Evolutionary conservation across 1,140 invertebrate genomes (phyloP).

Genomic region (Drosophila athabasca): DNA sequence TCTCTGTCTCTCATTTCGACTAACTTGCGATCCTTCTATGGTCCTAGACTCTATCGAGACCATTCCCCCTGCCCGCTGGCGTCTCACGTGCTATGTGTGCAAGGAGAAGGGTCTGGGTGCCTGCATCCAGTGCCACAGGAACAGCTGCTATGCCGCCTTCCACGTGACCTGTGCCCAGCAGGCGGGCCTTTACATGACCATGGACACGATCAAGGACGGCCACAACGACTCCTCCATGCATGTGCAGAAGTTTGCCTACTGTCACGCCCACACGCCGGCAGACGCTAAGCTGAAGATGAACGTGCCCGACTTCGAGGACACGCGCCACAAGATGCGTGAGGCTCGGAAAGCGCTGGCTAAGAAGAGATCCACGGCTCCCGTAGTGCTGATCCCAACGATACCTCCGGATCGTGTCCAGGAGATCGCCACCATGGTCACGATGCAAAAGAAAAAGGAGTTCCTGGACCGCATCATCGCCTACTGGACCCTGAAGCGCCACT

Average conservation of each 20-base stretch:
- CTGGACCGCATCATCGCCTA: slow-evolving; percentile 94
- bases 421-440: slow-evolving; percentile 89
- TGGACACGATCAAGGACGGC: slow-evolving; percentile 94
- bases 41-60: slow-evolving; percentile 94
- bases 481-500: slow-evolving; percentile 98
- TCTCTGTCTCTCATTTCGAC: no score
- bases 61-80: slow-evolving; percentile 97
- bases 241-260: slow-evolving; percentile 98
- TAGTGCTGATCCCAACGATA: slow-evolving; percentile 97
- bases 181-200: slow-evolving; percentile 97
- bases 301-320: slow-evolving; percentile 77
- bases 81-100: slow-evolving; percentile 97
- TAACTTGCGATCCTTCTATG: background rate
- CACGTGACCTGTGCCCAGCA: slow-evolving; percentile 99
- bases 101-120: slow-evolving; percentile 97
- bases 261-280: slow-evolving; percentile 95
- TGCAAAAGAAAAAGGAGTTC: slow-evolving; percentile 92
- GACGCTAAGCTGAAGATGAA: slow-evolving; percentile 85
- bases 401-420: slow-evolving; percentile 94
- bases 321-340: slow-evolving; percentile 88
- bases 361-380: slow-evolving; percentile 94
- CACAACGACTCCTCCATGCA: slow-evolving; percentile 88
- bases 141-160: slow-evolving; percentile 98
- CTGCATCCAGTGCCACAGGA: slow-evolving; percentile 99
- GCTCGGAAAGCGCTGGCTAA: slow-evolving; percentile 89